These are phyloP conservation scores for Mantis religiosa DNA, from an alignment of 2,888 invertebrate species.

Conservation along the genomic window DNA sequence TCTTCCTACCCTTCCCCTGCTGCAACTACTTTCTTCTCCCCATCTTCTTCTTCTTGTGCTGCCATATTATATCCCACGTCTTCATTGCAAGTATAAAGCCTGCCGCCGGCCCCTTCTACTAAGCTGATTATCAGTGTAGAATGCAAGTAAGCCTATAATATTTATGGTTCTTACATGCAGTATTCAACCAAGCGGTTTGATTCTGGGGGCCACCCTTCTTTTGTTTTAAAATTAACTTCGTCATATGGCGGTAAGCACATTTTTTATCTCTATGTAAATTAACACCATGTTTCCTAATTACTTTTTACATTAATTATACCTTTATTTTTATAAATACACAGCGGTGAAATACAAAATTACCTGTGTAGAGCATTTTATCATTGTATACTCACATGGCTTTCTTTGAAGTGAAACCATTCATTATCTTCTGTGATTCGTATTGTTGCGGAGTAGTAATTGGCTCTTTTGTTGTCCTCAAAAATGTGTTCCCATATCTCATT, in stretches of 20 bases:
- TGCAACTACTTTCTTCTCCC: not conserved
- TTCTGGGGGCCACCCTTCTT: not conserved
- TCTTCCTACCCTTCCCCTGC: not conserved
- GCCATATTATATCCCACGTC: not conserved
- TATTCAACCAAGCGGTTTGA: conserved; percentile 20
- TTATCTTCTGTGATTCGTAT: too few relatives aligned
- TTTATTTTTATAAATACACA: too few relatives aligned
- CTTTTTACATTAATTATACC: too few relatives aligned
- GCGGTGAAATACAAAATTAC: too few relatives aligned
- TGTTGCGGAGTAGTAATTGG: too few relatives aligned
- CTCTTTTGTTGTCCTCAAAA: too few relatives aligned
- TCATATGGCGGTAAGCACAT: not conserved
- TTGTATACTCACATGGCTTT: too few relatives aligned
- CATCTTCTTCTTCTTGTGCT: not conserved
- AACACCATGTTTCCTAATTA: too few relatives aligned
- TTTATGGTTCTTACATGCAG: conserved; percentile 49
- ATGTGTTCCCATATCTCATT: too few relatives aligned
- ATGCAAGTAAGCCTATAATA: conserved; percentile 48
- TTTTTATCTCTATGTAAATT: too few relatives aligned
- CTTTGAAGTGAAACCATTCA: too few relatives aligned
- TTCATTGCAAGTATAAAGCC: conserved; percentile 10
- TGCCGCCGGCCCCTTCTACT: conserved; percentile 33
- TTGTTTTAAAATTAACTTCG: conserved; percentile 2
- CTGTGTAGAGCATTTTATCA: too few relatives aligned
- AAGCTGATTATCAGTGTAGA: conserved; percentile 51